Conservation (phyloP, 2,113 vertebrate species). For the Muscicapa adusta region DNA sequence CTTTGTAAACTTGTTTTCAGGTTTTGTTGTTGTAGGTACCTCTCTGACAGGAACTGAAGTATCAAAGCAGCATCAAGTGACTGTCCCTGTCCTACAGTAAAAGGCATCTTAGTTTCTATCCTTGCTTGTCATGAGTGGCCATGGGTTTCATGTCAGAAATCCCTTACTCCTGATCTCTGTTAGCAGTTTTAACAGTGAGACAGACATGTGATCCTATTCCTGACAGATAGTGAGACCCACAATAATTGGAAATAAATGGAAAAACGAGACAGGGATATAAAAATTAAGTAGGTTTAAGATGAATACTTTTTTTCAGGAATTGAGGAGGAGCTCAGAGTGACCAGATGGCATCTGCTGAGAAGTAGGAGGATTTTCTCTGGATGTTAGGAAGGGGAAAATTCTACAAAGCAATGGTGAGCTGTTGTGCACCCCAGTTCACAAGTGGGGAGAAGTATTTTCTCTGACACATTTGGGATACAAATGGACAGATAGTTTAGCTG, state of each 20-base stretch:
- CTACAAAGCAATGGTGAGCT: background rate
- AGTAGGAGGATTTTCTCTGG: background rate
- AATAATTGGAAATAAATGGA: background rate
- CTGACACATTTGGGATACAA: background rate
- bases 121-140: background rate
- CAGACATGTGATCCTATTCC: background rate
- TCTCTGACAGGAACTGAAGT: background rate
- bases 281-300: background rate
- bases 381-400: background rate
- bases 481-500: background rate
- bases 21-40: background rate
- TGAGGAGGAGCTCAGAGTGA: background rate
- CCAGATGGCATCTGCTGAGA: background rate
- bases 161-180: background rate
- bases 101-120: background rate
- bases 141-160: background rate
- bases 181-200: background rate
- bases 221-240: accelerated
- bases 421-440: background rate
- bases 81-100: background rate
- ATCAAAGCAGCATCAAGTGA: background rate
- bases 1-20: background rate
- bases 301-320: background rate
- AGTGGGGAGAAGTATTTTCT: background rate
- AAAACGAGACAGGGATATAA: background rate